phyloP scores from a whole-genome alignment of 2,888 invertebrate species.

The Drosophila quasianomalipes region DNA sequence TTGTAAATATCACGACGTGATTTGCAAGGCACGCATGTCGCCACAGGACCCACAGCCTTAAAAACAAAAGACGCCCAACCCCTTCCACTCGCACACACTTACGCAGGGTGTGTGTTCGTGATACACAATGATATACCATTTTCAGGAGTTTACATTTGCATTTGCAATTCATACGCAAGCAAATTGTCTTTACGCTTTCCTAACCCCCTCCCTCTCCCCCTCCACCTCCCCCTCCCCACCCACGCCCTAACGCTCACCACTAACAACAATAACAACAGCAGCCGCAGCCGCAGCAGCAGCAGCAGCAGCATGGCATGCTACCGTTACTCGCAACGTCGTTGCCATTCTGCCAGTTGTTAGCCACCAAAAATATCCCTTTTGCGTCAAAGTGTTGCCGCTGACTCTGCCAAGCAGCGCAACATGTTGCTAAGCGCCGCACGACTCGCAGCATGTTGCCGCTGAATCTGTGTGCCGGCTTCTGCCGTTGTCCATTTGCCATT shows the following conservation, averaged over 20 bases:
- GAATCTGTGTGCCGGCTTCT: conserved; percentile 48
- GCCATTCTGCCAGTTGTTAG: conserved; percentile 19
- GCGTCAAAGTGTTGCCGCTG: conserved; percentile 39
- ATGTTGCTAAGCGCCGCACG: conserved; percentile 49
- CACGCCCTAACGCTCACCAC: neutral
- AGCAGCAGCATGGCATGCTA: conserved; percentile 6
- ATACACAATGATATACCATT: conserved; percentile 62
- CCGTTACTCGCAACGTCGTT: conserved; percentile 12
- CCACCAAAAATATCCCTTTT: conserved; percentile 25
- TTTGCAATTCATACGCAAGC: conserved; percentile 65
- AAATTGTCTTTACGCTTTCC: conserved; percentile 52
- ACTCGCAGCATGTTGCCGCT: conserved; percentile 42
- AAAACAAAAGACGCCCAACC: conserved; percentile 2
- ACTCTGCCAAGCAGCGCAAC: conserved; percentile 56
- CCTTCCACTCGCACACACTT: conserved; percentile 6
- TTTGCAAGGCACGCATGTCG: conserved; percentile 70
- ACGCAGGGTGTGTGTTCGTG: conserved; percentile 21
- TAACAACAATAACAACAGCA: neutral
- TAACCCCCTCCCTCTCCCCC: neutral
- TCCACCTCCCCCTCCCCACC: neutral
- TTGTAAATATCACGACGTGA: conserved; percentile 80
- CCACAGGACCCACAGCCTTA: neutral
- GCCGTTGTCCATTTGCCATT: conserved; percentile 11
- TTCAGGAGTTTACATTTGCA: conserved; percentile 69
- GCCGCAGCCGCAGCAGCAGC: neutral